Conservation (phyloP, 2,888 invertebrate species). For the Drosophila rubida region DNA sequence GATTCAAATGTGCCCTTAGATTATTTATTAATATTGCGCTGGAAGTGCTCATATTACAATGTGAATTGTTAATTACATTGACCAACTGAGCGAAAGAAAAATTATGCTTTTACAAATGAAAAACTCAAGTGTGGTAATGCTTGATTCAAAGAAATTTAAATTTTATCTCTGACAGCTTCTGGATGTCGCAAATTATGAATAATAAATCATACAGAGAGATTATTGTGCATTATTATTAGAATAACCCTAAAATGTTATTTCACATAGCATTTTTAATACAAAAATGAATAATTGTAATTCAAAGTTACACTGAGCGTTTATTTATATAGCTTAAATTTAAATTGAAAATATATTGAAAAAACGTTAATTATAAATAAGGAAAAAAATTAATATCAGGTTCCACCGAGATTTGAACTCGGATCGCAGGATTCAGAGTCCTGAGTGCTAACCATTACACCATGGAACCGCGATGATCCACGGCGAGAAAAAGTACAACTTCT, state of each 20-base stretch:
- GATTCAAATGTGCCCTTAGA: conserved; percentile 15
- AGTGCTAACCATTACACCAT: conserved; percentile 87
- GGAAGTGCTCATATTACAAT: conserved; percentile 8
- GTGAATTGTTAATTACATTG: conserved; percentile 3
- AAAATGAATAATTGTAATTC: too few relatives aligned
- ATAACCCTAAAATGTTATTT: too few relatives aligned
- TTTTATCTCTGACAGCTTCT: not conserved
- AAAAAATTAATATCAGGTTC: conserved; percentile 67
- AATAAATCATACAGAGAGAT: too few relatives aligned
- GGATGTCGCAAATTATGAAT: not conserved
- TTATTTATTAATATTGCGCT: conserved; percentile 14
- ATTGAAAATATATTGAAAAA: not conserved
- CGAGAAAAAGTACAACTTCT: conserved; percentile 12
- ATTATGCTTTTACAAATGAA: not conserved
- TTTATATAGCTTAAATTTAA: not conserved
- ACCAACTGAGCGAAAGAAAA: not conserved
- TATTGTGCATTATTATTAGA: too few relatives aligned
- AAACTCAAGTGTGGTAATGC: not conserved
- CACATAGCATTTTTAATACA: too few relatives aligned
- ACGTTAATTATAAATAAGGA: conserved; percentile 4
- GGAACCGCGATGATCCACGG: conserved; percentile 79
- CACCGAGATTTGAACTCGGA: conserved; percentile 86
- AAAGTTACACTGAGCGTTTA: too few relatives aligned
- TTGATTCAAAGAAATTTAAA: not conserved
- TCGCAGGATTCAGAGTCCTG: conserved; percentile 86